Conservation (phyloP, 92 coral and sea anemone species). For the Siderastrea radians region DNA sequence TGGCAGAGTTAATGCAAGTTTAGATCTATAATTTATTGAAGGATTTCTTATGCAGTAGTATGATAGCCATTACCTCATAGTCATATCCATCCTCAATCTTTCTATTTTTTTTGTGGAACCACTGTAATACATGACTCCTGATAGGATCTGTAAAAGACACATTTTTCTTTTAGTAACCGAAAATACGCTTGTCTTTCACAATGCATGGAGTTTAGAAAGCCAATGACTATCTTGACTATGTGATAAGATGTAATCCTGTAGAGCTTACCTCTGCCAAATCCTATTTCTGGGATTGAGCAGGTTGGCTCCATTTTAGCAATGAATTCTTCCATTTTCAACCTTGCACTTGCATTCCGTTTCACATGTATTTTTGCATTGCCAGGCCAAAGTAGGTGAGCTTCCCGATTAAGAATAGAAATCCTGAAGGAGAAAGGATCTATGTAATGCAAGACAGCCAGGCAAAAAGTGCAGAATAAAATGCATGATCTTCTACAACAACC, state of each 20-base stretch:
- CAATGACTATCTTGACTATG: no score
- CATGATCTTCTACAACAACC: neutral
- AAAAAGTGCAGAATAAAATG: neutral
- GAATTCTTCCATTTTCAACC: constrained; percentile 56
- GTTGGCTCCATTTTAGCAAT: constrained; percentile 36
- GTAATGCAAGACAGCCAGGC: constrained; percentile 2
- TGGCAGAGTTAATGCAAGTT: neutral
- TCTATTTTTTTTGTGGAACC: constrained; percentile 63
- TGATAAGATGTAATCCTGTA: neutral
- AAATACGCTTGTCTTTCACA: no score
- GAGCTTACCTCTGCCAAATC: constrained; percentile 35
- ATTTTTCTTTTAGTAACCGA: neutral
- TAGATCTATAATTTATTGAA: neutral
- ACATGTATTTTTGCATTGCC: constrained; percentile 65
- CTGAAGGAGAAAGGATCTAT: constrained; percentile 10
- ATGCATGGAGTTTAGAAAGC: no score
- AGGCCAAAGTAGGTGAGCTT: constrained; percentile 36
- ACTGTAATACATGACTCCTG: constrained; percentile 46
- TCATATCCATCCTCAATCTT: constrained; percentile 66
- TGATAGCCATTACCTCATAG: constrained; percentile 48
- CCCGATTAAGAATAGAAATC: constrained; percentile 26
- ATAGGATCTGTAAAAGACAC: constrained; percentile 50
- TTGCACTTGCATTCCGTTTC: constrained; percentile 23
- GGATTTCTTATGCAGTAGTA: neutral
- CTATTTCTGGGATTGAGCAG: constrained; percentile 53